These are phyloP conservation scores for Clistopyga incitator DNA, from an alignment of 2,888 invertebrate species.

Conservation along the genomic window DNA sequence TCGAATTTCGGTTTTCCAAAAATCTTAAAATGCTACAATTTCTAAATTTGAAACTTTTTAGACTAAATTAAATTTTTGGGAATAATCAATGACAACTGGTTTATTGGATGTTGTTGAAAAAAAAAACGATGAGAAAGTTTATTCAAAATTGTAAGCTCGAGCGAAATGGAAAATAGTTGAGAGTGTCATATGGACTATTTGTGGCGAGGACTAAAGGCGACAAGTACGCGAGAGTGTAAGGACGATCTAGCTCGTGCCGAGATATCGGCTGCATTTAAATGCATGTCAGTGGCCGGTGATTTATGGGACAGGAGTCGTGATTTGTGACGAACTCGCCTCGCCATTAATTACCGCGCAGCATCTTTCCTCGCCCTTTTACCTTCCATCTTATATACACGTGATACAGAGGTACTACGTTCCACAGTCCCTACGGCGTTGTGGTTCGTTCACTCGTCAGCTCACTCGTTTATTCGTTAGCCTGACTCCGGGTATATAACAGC, in stretches of 20 bases:
- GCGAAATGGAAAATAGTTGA: not conserved
- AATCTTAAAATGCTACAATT: too few relatives aligned
- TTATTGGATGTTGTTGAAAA: too few relatives aligned
- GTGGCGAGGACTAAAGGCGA: not conserved
- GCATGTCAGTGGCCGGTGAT: constrained; percentile 79
- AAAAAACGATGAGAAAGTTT: too few relatives aligned
- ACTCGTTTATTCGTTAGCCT: constrained; percentile 46
- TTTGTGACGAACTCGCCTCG: constrained; percentile 81
- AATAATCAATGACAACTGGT: too few relatives aligned
- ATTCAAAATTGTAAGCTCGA: too few relatives aligned
- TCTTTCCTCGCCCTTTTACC: constrained; percentile 81
- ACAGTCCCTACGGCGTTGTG: constrained; percentile 13
- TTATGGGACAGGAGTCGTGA: constrained; percentile 81
- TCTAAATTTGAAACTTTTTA: too few relatives aligned
- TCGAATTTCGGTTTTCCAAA: too few relatives aligned
- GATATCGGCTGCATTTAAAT: constrained; percentile 82
- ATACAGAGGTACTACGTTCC: constrained; percentile 1
- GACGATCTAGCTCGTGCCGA: constrained; percentile 58
- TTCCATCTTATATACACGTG: constrained; percentile 30
- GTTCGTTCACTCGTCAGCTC: constrained; percentile 47
- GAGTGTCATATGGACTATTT: not conserved
- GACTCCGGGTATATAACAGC: constrained; percentile 12
- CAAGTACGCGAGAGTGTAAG: constrained; percentile 9
- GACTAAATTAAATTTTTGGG: too few relatives aligned
- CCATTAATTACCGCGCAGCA: constrained; percentile 82